Evolutionary conservation across 1,140 invertebrate genomes (phyloP), one percentile per base, ranked within the genome.

Genomic region (Vanessa atalanta): DNA sequence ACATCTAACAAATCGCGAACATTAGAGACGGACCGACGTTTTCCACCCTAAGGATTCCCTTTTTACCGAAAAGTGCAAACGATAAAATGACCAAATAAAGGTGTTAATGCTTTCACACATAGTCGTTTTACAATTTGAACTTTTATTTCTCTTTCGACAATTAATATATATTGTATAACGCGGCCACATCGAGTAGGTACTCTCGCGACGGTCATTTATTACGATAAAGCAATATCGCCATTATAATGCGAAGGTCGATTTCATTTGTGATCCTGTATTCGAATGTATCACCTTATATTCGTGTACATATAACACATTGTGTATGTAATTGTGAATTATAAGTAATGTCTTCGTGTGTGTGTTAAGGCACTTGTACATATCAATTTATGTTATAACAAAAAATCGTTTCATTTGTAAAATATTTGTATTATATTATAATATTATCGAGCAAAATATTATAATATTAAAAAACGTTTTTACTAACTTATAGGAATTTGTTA

Each of bases 211-310:
- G 78, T 77, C 80, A 77, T 80, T 79, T 78, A 79, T 78, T 78
- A 80, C 73, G 72, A 80, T 79, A 79, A 84, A 82, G 78, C 73
- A 73, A 72, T 75, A 79, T 67, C 72, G 77, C 80, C 75, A 85
- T 85, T 84, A 82, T 75, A 79, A 78, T 76, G 78, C 79, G 81
- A 85, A 88, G 84, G 84, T 86, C 83, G 82, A 85, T 87, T 88
- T 86, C 83, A 88, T 88, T 88, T 85, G 81, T 80, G 79, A 83
- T 83, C 81, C 79, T 81, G 77, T 83, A 83, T 84, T 86, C 76
- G 78, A 74, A 79, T 79, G 79, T 82, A 75, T 75, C 64, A 37
- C 53, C 68, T 67, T 69, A 67, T 50, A 50, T 15, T 50, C 47
- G 16, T 31, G 23, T 26, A 67, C 65, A 43, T 31, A 26, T 67